These are phyloP conservation scores for Ctenodactylus gundi DNA, from an alignment of 2,113 vertebrate species.

Conservation along the genomic window DNA sequence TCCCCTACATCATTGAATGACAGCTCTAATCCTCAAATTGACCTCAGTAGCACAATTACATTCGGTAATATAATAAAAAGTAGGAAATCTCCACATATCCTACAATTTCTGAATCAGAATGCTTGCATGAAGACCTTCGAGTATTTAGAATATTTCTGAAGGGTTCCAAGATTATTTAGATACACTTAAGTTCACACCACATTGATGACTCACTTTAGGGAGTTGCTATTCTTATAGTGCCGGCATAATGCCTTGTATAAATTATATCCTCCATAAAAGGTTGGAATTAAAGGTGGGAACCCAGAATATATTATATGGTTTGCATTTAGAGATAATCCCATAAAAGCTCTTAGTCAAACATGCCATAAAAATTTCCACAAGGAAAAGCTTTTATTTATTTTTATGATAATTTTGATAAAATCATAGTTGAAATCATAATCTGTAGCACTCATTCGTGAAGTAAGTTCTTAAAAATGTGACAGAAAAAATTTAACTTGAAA, in stretches of 20 bases:
- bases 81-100: neutral
- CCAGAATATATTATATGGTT: neutral
- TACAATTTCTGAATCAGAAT: neutral
- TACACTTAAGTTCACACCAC: neutral
- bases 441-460: neutral
- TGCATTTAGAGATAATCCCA: neutral
- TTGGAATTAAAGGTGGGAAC: conserved; percentile 10
- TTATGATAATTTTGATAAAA: neutral
- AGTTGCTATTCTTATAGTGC: neutral
- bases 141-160: conserved; percentile 25
- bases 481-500: conserved; percentile 10
- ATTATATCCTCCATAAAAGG: conserved; percentile 15
- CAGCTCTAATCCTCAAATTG: neutral
- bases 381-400: neutral
- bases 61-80: neutral
- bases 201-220: neutral
- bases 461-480: neutral
- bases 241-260: neutral
- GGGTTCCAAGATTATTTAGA: neutral
- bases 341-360: neutral
- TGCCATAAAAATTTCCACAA: neutral
- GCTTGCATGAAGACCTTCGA: neutral
- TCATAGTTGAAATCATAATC: neutral
- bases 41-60: neutral
- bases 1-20: neutral